These are phyloP conservation scores for Acrossocheilus wenchowensis DNA, from an alignment of 2,797 vertebrate species.

Conservation along the genomic window DNA sequence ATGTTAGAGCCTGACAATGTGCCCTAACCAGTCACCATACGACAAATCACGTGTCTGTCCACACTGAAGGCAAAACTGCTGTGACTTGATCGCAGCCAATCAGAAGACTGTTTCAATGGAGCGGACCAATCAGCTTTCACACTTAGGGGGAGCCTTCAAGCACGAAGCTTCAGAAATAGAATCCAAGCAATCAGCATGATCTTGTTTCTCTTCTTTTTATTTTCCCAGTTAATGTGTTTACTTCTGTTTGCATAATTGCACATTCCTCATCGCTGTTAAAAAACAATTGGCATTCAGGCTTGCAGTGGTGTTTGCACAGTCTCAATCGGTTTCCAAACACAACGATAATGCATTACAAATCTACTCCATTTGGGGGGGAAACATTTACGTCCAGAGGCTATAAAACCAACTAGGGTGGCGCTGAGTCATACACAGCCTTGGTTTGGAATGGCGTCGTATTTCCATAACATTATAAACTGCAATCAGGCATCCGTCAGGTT, in stretches of 20 bases:
- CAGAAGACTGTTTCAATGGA: neutral
- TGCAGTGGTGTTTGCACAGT: conserved; percentile 17
- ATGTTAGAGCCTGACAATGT: neutral
- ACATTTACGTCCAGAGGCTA: conserved; percentile 33
- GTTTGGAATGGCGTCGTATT: conserved; percentile 27
- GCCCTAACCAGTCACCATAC: neutral
- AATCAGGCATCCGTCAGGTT: conserved; percentile 14
- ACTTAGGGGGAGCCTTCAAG: neutral
- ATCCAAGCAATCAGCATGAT: neutral
- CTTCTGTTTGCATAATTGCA: neutral
- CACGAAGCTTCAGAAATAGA: neutral
- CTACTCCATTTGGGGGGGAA: conserved; percentile 42
- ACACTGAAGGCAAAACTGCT: neutral
- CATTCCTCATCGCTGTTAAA: neutral
- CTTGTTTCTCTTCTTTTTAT: neutral
- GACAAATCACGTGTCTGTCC: neutral
- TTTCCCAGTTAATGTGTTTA: conserved; percentile 8
- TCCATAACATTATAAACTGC: conserved; percentile 45
- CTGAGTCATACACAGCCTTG: conserved; percentile 24
- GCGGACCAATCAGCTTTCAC: neutral
- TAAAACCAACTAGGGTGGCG: conserved; percentile 12
- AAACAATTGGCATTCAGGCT: conserved; percentile 12
- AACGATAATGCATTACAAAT: conserved; percentile 36
- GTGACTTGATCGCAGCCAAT: neutral
- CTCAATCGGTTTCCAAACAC: conserved; percentile 30